A percentile compares a stretch with the other conserved stretches of the same genome.
phyloP scores from a whole-genome alignment of 2,888 invertebrate genomes.

The Mantis religiosa region DNA sequence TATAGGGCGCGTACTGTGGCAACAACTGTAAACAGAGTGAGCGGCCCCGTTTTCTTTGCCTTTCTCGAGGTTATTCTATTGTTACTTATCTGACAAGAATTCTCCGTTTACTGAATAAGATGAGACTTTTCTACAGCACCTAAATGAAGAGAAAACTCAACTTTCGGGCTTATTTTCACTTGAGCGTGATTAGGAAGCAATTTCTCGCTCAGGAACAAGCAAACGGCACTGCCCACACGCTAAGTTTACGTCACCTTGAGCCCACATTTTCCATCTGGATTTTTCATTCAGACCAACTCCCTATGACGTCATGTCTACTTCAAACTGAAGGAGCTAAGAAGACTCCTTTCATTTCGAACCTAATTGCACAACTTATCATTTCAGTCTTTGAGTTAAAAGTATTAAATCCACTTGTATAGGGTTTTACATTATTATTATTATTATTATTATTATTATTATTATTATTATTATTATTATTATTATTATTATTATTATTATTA shows the following conservation, averaged over 20 bases:
- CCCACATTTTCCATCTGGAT: constrained; percentile 13
- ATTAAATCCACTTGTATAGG: too few species aligned
- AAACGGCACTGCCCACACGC: not conserved
- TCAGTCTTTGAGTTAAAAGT: not conserved
- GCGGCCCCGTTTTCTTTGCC: not conserved
- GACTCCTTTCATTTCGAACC: not conserved
- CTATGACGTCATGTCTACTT: constrained; percentile 14
- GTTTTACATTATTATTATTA: not conserved
- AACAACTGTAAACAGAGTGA: constrained; percentile 26
- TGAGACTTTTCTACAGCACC: not conserved
- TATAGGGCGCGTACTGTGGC: constrained; percentile 28
- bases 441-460: not conserved
- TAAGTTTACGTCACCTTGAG: constrained; percentile 13
- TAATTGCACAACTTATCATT: not conserved
- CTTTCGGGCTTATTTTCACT: not conserved
- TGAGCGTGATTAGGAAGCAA: not conserved
- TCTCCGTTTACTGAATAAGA: not conserved
- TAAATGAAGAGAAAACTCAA: not conserved
- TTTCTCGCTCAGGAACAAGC: not conserved
- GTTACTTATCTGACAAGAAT: not conserved
- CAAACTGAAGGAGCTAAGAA: not conserved
- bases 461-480: not conserved
- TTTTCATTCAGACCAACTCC: constrained; percentile 19
- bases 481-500: not conserved
- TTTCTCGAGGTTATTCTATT: not conserved